Percentiles rank a stretch among this genome's conserved stretches.
phyloP scores from a whole-genome alignment of 2,888 invertebrate genomes.

The Neoaliturus tenellus region DNA sequence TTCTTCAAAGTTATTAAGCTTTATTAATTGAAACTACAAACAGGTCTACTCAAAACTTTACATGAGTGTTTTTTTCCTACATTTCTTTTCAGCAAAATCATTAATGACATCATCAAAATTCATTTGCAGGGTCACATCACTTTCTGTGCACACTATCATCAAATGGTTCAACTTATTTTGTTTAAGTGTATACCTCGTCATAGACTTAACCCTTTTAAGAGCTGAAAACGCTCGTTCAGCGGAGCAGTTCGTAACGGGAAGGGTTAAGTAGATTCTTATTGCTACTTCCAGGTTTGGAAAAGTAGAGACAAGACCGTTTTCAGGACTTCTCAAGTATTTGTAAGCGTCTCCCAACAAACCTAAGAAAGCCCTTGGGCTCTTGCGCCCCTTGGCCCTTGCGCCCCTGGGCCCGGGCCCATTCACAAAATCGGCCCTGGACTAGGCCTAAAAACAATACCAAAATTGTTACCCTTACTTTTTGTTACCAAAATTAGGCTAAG shows the following conservation, averaged over 20 bases:
- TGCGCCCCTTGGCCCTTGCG: too few species aligned
- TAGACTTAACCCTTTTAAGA: background rate
- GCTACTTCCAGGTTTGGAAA: conserved; percentile 55
- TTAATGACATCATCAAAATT: conserved; percentile 11
- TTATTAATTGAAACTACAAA: background rate
- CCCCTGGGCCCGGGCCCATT: too few species aligned
- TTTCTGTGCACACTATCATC: background rate
- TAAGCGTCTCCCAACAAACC: too few species aligned
- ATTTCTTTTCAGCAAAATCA: conserved; percentile 18
- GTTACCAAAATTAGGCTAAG: too few species aligned
- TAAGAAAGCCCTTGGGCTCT: too few species aligned
- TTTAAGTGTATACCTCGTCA: background rate
- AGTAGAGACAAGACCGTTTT: conserved; percentile 38
- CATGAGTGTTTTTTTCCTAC: background rate
- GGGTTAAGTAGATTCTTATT: conserved; percentile 49
- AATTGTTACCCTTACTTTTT: too few species aligned
- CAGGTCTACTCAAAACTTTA: background rate
- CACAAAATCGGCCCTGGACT: too few species aligned
- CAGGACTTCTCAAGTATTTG: conserved; percentile 34
- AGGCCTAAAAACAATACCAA: too few species aligned
- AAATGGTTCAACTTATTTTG: background rate
- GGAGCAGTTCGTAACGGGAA: conserved; percentile 3
- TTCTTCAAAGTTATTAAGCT: too few species aligned
- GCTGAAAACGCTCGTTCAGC: conserved; percentile 1
- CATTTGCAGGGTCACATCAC: conserved; percentile 1